Base-by-base conservation (phyloP, 2,888 invertebrate genomes). In the Podotricha telesiphe region DNA sequence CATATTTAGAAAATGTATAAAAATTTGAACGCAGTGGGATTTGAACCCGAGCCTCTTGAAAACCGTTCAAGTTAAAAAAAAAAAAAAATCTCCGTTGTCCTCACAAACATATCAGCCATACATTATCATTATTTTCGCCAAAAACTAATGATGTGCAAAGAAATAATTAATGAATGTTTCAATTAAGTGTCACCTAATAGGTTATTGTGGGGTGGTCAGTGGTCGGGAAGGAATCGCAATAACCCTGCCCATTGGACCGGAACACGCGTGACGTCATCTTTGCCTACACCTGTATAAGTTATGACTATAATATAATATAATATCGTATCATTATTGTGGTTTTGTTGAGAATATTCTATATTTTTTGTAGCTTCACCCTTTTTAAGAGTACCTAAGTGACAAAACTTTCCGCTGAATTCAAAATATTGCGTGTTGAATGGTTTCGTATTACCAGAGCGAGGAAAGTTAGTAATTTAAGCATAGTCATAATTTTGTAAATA, bases 171-270 rank as follows among this genome's bases (percentile, higher is more conserved):
- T 50, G 62, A 68, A 68, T 55, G 67, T 75, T 75, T 75, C 75
- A 75, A 75, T 75, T 72, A 75, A 69, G 70, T 71, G 72, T 69
- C 72, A 72, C 65, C 69, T 73, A 68, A 71, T 72, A 65, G 67
- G 58, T 62, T 72, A 67, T 62, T 62, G 69, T 66, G 68, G 72
- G 72, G 73, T 58, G 69, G 62, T 59, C 68, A 67, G 59, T 56
- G 53, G 68, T 10, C 19, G 51, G 73, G 70, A 74, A 70, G 76
- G 68, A 71, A 73, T 80, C 78, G 85, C 83, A 86, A 88, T 88
- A 86, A 85, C 82, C 78, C 77, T 79, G 81, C 75, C 77, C 83
- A 78, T 48, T 79, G 78, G 78, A 77, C 81, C 82, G 86, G 87
- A 87, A 88, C 81, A 83, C 83, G 6, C 6, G 70, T 72, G 71